Base-by-base conservation (phyloP, 2,113 vertebrate species). In the Nannobrachium achirus region DNA sequence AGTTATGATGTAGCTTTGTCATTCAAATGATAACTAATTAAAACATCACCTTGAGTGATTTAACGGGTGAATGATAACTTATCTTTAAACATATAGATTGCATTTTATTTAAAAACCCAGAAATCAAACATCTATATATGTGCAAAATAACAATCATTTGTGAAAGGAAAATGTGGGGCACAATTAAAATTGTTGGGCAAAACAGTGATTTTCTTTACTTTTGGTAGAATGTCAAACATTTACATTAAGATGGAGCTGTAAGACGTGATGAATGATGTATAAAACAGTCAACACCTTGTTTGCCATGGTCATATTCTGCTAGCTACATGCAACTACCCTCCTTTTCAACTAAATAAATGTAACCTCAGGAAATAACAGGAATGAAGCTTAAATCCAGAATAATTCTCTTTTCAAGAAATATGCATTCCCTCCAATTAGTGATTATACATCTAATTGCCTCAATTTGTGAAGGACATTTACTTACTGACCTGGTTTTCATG, bases 131-230 rank as follows among this genome's bases (percentile, higher is more conserved):
- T n/a, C 13, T 67, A 49, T 78, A 64, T 48, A 63, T 56, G 75
- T 83, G 85, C 85, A 86, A 86, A 81, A 58, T 18, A 33, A 68
- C 62, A 59, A 58, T 67, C n/a, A n/a, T n/a, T n/a, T 39, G 69
- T 65, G 3, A 69, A 56, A 79, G 16, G 15, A 79, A 19, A 61
- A 45, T 52, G 57, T 79, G 67, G 71, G 69, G 71, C 68, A 73
- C 20, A 13, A 6, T 45, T 11, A 50, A 56, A 67, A 73, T 38
- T 45, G 71, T 58, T 44, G 18, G 0, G 10, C 11, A 56, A 25
- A 15, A 15, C 5, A 58, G 3, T 33, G 2, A 40, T 50, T 56
- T 51, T 39, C 49, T 3, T 59, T 38, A 48, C 51, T 44, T n/a
- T 41, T 10, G 56, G n/a, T 48, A 48, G 7, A 8, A 56, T 50